These are phyloP conservation scores for Serinus canaria DNA, from an alignment of 2,113 vertebrate genomes.

Conservation along the genomic window DNA sequence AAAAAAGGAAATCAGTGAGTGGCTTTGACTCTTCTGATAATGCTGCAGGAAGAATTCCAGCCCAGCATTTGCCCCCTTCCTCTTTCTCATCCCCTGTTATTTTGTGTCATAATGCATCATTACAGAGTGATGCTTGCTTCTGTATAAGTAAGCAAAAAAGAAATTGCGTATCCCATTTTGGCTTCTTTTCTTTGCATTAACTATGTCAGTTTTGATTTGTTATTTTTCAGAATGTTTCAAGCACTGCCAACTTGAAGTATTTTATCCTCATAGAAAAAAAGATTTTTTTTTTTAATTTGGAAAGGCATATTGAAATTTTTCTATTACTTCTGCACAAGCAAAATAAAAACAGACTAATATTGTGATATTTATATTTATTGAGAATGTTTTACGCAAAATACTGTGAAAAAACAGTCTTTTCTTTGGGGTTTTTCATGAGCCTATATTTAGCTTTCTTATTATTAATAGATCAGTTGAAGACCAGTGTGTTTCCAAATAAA, in stretches of 20 bases:
- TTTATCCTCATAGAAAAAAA: background rate
- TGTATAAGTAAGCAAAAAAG: constrained; percentile 66
- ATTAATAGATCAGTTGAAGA: background rate
- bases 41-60: constrained; percentile 35
- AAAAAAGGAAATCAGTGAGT: background rate
- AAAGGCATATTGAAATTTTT: background rate
- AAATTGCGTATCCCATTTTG: constrained; percentile 25
- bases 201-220: constrained; percentile 65
- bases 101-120: constrained; percentile 65
- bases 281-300: background rate
- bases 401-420: background rate
- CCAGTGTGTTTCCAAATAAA: background rate
- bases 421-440: background rate
- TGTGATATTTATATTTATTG: background rate
- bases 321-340: background rate
- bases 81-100: constrained; percentile 24
- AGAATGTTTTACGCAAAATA: background rate
- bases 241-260: background rate
- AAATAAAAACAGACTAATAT: background rate
- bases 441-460: background rate
- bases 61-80: background rate
- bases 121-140: constrained; percentile 44
- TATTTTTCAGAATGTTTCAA: constrained; percentile 46
- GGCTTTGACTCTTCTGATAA: constrained; percentile 58
- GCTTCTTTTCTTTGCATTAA: constrained; percentile 58